Conservation (phyloP, 2,797 vertebrate genomes). For the Sphenopsis melanotis region DNA sequence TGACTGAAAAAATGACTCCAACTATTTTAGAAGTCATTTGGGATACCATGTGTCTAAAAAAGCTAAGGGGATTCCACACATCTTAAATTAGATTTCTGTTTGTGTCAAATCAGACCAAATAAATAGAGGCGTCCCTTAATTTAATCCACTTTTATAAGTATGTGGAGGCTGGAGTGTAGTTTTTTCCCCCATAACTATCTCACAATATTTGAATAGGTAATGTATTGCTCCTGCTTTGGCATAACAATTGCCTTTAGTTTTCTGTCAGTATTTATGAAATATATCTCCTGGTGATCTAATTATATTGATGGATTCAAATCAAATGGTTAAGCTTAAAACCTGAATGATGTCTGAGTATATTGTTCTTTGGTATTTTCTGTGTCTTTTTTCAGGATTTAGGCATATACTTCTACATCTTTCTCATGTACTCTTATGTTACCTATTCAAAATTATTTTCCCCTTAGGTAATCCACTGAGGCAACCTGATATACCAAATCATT, state of each 20-base stretch:
- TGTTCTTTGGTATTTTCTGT: background rate
- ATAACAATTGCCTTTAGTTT: background rate
- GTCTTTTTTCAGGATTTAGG: background rate
- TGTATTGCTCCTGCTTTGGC: background rate
- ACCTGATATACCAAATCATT: fast-evolving
- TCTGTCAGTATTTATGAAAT: background rate
- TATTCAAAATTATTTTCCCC: background rate
- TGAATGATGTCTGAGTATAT: background rate
- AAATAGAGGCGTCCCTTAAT: background rate
- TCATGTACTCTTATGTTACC: background rate
- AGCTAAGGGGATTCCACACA: background rate
- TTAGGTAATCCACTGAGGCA: background rate
- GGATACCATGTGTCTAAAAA: background rate
- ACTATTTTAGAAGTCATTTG: background rate
- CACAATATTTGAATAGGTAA: background rate
- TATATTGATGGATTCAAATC: background rate
- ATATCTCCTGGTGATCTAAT: background rate
- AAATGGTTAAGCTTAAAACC: background rate
- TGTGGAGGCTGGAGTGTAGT: fast-evolving
- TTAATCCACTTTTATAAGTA: background rate
- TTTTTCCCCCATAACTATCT: background rate
- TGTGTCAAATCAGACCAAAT: background rate
- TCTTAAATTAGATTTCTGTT: background rate
- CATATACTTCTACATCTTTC: background rate
- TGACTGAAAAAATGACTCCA: background rate